Evolutionary conservation across 64 coral and sea anemone species (phyloP).

Genomic region (Montipora sp.): DNA sequence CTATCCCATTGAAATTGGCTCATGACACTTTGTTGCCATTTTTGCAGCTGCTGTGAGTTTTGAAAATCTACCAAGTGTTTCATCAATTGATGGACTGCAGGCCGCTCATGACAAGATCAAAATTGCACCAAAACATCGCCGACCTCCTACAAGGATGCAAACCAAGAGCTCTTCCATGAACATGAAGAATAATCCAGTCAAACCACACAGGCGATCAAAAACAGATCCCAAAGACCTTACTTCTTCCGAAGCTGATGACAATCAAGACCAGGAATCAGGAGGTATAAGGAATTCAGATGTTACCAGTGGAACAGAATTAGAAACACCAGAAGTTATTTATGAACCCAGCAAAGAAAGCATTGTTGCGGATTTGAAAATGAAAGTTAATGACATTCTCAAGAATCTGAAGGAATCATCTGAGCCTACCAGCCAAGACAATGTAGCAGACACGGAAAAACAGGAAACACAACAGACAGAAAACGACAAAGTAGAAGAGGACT

Average conservation of each 20-base stretch:
- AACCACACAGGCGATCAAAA: slow-evolving; percentile 46
- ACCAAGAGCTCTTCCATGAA: slow-evolving; percentile 31
- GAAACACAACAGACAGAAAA: neutral
- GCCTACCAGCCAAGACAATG: neutral
- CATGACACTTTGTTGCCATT: neutral
- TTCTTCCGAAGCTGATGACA: neutral
- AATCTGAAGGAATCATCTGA: neutral
- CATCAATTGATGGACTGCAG: slow-evolving; percentile 73
- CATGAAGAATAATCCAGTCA: slow-evolving; percentile 11
- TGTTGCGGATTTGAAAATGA: slow-evolving; percentile 39
- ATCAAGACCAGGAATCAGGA: neutral
- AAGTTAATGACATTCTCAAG: neutral
- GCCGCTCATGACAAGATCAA: slow-evolving; percentile 88
- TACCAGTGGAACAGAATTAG: slow-evolving; percentile 21
- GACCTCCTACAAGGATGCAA: slow-evolving; percentile 69
- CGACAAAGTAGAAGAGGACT: slow-evolving; percentile 30
- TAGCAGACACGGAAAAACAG: slow-evolving; percentile 4
- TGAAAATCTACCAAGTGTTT: slow-evolving; percentile 63
- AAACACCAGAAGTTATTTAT: neutral
- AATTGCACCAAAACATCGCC: slow-evolving; percentile 79
- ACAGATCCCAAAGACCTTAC: slow-evolving; percentile 49
- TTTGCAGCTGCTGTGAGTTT: slow-evolving; percentile 83
- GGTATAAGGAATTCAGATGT: slow-evolving; percentile 30
- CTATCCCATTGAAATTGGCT: no score
- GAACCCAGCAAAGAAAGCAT: slow-evolving; percentile 24